Base-by-base conservation (phyloP, 2,888 invertebrate genomes). In the Macroteleia sp. region DNA sequence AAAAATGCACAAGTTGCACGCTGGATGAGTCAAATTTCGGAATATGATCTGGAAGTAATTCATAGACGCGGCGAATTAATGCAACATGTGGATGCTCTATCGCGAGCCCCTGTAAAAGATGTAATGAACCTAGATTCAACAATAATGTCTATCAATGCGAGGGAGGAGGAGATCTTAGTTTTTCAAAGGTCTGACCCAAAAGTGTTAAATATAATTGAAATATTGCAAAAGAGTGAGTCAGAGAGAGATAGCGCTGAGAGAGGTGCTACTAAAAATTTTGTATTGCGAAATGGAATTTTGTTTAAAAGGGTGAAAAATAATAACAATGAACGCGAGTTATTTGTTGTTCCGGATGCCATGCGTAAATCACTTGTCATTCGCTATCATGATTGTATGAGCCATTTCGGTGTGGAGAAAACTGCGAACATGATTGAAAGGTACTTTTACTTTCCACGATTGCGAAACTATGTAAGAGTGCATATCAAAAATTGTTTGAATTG, bases 201-300 rank as follows among this genome's bases (percentile, higher is more conserved):
- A 1, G 9, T 61, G 5, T 5, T 34, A 2, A 48, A 41, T 19
- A 9, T 19, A 10, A 64, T 39, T 1, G 32, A 16, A 5, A 48
- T 92, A 89, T 92, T 92, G n/a, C 3, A n/a, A 9, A 64, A 64
- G 19, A 36, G 10, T 30, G 6, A 16, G 10, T n/a, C 8, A 10
- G 22, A 9, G 39, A 64, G 14, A 19, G 44, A 41, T 10, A 5
- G 10, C 2, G 30, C 9, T 9, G 30, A 30, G 16, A 42, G 9
- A 3, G 12, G 17, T 12, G 8, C 1, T 3, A 17, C 12, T 3
- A 14, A 25, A 17, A 16, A 57, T 25, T 57, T 42, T n/a, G 25
- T 42, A 6, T 10, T 57, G 14, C 10, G 42, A 28, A 12, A 25
- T 28, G 57, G 57, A 39, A 16, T 57, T 1, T 57, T 57, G n/a